Base-by-base conservation (phyloP, 2,888 invertebrate species). In the Andrena trimmerana region DNA sequence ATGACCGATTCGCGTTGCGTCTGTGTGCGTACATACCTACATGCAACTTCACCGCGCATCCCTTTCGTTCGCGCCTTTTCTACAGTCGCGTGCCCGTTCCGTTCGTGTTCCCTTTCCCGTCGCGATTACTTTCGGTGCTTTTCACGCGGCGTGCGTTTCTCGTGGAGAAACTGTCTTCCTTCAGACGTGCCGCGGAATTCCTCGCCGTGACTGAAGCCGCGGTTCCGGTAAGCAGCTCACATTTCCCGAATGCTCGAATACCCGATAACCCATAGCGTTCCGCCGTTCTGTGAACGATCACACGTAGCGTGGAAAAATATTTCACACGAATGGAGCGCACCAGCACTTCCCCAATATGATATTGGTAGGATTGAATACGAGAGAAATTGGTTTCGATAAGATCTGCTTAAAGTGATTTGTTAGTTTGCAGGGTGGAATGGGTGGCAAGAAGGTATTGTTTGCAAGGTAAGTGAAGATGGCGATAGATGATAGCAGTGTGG, bases 181-280 rank as follows among this genome's bases (percentile, higher is more conserved):
- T 20, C 31, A 5, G 20, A 48, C 10, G 52, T 31, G n/a, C 52
- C 20, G 20, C 52, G 52, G 20, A 31, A 66, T 31, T 67, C 20
- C 29, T 13, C n/a, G 50, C 6, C 50, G 16, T 66, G 27, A n/a
- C 16, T 8, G 66, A 50, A 4, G 31, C 50, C 42, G 10, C 31
- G 29, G 2, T 66, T n/a, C n/a, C 42, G 20, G 50, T 66, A 31
- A 66, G 50, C 10, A 29, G 66, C 50, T 52, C 29, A n/a, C 48
- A 52, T 52, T 67, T 67, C 24, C 42, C 50, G n/a, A 66, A 20
- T 52, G 52, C 20, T 52, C 66, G 20, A 10, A 20, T 67, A 67
- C 20, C 29, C 31, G 67, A 67, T 52, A 7, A 13, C 27, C 31
- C 33, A 16, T 20, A 5, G 8, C 31, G 31, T 52, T 52, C 31